Conservation (phyloP, 2,888 invertebrate species). For the Parasteatoda lunata region DNA sequence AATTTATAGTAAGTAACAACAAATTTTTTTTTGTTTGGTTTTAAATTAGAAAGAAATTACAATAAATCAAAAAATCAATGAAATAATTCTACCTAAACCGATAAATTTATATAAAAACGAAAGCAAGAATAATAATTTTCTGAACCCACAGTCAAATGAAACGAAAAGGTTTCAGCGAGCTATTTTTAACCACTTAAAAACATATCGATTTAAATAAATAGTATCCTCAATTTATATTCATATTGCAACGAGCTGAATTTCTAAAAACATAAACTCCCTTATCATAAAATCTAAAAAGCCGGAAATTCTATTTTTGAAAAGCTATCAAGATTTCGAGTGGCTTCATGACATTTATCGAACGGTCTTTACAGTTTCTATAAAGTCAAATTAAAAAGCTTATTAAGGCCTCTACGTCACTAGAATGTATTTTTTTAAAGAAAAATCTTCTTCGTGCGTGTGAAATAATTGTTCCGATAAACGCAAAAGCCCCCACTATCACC, state of each 20-base stretch:
- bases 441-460: conserved; percentile 30
- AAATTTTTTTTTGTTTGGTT: no score
- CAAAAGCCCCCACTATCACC: conserved; percentile 13
- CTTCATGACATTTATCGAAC: not conserved
- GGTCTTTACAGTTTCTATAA: conserved; percentile 8
- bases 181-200: no score
- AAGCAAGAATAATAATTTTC: no score
- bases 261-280: not conserved
- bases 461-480: conserved; percentile 59
- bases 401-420: conserved; percentile 6
- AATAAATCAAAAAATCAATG: no score
- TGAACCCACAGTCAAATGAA: no score
- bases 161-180: no score
- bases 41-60: no score
- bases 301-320: conserved; percentile 3
- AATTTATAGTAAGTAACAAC: no score
- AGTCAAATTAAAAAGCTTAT: conserved; percentile 49
- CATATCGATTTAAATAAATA: not conserved
- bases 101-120: no score
- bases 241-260: not conserved
- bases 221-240: conserved; percentile 1
- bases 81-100: no score
- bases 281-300: not conserved
- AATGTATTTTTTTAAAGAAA: not conserved
- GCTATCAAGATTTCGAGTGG: not conserved